Base-by-base conservation (phyloP, 2,797 vertebrate genomes). In the Pristis pectinata region DNA sequence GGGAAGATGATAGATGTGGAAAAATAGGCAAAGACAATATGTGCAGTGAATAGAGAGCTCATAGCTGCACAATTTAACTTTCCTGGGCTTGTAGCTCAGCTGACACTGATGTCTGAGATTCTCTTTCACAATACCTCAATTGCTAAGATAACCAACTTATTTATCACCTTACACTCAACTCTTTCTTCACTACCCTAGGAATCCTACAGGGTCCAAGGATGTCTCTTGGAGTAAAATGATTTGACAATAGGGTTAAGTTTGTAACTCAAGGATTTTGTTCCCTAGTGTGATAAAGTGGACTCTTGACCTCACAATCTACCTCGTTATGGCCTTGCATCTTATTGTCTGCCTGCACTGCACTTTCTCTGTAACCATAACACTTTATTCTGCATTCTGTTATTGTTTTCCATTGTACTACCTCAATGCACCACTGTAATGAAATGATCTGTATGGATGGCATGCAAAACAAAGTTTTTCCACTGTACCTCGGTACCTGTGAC, bases 1-100 rank as follows among this genome's bases (percentile, higher is more conserved):
- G 95, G 96, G 96, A 97, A 95, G 96, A 72, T 97, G 97, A 97
- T 96, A 96, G 96, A 97, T 96, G 96, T 95, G 95, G 95, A 96
- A n/a, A n/a, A 95, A 91, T 95, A 95, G 95, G 94, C 95, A 95
- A 93, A 95, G 95, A 96, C 96, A 59, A 49, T 83, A 96, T 95
- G 96, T 97, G 95, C 95, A 94, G 95, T 95, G 94, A 96, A 95
- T 96, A 96, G 95, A 96, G 96, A 96, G 96, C 95, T 95, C 96
- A 95, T 96, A 96, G 96, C 96, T 96, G 96, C 96, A 97, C 80
- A 11, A 80, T 96, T 95, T 95, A 95, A 95, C 59, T 96, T 96
- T 96, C 95, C 96, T 96, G 96, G 96, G 96, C 96, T 95, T 94
- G 95, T 95, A 95, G 95, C 95, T 95, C 7, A 94, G 92, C 95